phyloP scores from a whole-genome alignment of 2,888 invertebrate genomes.

The Hecatera dysodea region DNA sequence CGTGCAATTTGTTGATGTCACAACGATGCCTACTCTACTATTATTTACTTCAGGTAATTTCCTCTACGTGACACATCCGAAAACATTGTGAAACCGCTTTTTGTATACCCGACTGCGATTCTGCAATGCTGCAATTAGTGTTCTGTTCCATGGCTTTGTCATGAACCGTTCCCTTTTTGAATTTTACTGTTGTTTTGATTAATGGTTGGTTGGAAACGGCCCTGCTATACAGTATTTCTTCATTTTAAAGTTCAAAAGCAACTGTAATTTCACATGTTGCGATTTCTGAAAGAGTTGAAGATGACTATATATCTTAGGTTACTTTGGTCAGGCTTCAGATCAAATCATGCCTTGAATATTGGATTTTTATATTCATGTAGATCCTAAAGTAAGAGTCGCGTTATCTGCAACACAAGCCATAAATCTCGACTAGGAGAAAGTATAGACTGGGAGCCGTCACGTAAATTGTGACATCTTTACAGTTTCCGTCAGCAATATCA shows the following conservation, averaged over 20 bases:
- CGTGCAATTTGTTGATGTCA: slow-evolving; percentile 72
- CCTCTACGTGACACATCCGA: slow-evolving; percentile 74
- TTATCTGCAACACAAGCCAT: slow-evolving; percentile 13
- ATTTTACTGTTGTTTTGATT: slow-evolving; percentile 38
- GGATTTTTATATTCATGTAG: not conserved
- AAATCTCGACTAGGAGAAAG: slow-evolving; percentile 35
- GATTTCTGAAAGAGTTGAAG: not conserved
- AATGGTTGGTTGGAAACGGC: slow-evolving; percentile 24
- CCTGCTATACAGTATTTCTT: slow-evolving; percentile 8
- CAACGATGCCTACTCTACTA: slow-evolving; percentile 66
- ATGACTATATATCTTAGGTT: not conserved
- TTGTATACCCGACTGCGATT: slow-evolving; percentile 49
- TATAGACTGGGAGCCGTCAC: slow-evolving; percentile 9
- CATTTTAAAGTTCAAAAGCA: slow-evolving; percentile 27
- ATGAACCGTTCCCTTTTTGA: slow-evolving; percentile 40
- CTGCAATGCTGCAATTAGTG: slow-evolving; percentile 55
- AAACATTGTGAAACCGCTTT: slow-evolving; percentile 68
- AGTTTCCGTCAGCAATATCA: not conserved
- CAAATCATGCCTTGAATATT: not conserved
- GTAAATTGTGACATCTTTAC: slow-evolving; percentile 17
- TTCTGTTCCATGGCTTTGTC: slow-evolving; percentile 45
- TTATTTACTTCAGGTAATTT: slow-evolving; percentile 72
- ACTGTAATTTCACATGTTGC: not conserved
- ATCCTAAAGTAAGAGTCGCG: slow-evolving; percentile 29
- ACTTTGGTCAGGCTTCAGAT: not conserved